Evolutionary conservation across 2,888 invertebrate species (phyloP).

Genomic region (Oscheius onirici): DNA sequence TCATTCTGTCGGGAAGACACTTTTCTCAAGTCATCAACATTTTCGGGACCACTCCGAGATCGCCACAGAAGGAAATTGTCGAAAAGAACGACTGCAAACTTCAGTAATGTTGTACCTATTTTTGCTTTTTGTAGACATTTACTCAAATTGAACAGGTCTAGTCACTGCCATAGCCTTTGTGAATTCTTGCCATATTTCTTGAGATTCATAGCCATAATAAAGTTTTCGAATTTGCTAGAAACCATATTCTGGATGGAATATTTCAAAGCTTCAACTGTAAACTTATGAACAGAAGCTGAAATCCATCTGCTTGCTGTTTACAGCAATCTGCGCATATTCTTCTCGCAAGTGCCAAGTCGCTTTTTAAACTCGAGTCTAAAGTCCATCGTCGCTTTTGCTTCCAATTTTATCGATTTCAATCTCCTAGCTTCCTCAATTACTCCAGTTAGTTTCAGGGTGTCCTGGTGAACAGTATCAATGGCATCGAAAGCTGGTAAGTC

Average conservation of each 20-base stretch:
- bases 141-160: too few relatives aligned
- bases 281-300: too few relatives aligned
- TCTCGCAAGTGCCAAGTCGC: neutral
- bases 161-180: too few relatives aligned
- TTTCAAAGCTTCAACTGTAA: too few relatives aligned
- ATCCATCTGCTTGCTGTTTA: neutral
- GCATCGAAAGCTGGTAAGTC: conserved; percentile 17
- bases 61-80: neutral
- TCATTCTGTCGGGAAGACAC: conserved; percentile 53
- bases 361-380: neutral
- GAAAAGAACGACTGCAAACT: conserved; percentile 11
- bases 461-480: neutral
- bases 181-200: too few relatives aligned
- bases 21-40: conserved; percentile 55
- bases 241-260: too few relatives aligned
- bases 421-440: neutral
- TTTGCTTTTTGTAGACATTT: too few relatives aligned
- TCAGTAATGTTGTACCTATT: neutral
- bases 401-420: neutral
- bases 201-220: too few relatives aligned
- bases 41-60: conserved; percentile 40
- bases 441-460: neutral
- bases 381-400: neutral
- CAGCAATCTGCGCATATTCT: neutral
- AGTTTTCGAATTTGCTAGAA: too few relatives aligned